Evolutionary conservation across 2,113 vertebrate genomes (phyloP).

Genomic region (Donacobius atricapilla): DNA sequence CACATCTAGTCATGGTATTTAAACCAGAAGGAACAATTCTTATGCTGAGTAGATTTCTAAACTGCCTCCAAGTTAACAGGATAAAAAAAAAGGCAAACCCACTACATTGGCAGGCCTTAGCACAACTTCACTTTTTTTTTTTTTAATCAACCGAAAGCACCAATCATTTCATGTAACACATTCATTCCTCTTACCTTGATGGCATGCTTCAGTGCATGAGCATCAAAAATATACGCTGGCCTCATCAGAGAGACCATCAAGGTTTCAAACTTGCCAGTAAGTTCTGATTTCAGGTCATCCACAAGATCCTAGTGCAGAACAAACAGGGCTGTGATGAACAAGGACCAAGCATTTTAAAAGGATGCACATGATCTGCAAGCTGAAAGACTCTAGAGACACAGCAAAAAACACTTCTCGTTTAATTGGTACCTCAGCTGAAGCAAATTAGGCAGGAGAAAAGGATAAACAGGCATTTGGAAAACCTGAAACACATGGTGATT

Average conservation of each 20-base stretch:
- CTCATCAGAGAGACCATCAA: constrained; percentile 90
- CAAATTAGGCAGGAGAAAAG: not conserved
- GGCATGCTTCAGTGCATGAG: constrained; percentile 85
- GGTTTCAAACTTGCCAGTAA: constrained; percentile 89
- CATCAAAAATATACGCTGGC: constrained; percentile 79
- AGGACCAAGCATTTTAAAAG: not conserved
- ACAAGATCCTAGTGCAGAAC: constrained; percentile 81
- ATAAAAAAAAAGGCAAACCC: not conserved
- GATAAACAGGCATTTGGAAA: not conserved
- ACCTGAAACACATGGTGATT: rapidly evolving
- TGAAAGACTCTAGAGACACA: not conserved
- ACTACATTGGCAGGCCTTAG: not conserved
- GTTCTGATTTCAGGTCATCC: constrained; percentile 88
- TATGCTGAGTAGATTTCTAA: not conserved
- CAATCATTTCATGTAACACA: not conserved
- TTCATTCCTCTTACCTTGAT: constrained; percentile 82
- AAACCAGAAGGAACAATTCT: not conserved
- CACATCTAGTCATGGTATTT: not conserved
- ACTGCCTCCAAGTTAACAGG: not conserved
- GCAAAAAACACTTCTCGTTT: not conserved
- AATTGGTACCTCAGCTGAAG: not conserved
- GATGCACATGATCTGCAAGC: not conserved
- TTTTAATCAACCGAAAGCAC: not conserved
- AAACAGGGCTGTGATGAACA: not conserved
- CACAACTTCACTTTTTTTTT: not conserved